These are phyloP conservation scores for Trachymyrmex cornetzi DNA, from an alignment of 1,140 invertebrate species.

Conservation along the genomic window DNA sequence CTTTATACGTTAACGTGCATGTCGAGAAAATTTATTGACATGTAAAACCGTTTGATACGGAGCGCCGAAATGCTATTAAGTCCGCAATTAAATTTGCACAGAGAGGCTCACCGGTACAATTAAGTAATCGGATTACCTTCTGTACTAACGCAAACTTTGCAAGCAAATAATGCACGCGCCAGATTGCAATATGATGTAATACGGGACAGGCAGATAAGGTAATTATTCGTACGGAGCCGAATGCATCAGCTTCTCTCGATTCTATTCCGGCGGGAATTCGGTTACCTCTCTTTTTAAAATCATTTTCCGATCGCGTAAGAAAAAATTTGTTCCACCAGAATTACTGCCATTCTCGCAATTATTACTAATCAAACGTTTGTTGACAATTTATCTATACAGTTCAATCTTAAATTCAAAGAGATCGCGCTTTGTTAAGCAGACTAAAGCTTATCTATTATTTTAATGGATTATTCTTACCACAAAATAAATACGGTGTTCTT, in stretches of 20 bases:
- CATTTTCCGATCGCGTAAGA: conserved; percentile 14
- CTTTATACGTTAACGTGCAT: not conserved
- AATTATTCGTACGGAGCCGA: conserved; percentile 43
- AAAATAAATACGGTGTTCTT: not conserved
- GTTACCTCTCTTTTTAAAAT: not conserved
- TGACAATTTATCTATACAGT: not conserved
- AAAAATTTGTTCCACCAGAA: not conserved
- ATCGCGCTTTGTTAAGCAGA: not conserved
- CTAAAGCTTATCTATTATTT: not conserved
- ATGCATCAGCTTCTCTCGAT: not conserved
- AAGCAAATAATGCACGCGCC: conserved; percentile 43
- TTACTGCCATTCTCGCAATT: not conserved
- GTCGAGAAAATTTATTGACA: conserved; percentile 32
- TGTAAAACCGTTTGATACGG: conserved; percentile 54
- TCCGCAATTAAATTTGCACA: conserved; percentile 67
- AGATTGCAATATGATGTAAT: conserved; percentile 37
- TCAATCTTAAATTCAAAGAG: not conserved
- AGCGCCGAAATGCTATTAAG: conserved; percentile 42
- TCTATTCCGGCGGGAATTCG: not conserved
- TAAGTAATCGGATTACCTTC: conserved; percentile 65
- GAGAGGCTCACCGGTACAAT: conserved; percentile 29
- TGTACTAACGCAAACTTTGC: conserved; percentile 21
- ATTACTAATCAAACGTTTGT: not conserved
- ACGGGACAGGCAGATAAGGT: conserved; percentile 30
- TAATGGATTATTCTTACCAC: not conserved